These are phyloP conservation scores for Phataginus tetradactyla DNA, from an alignment of 2,797 vertebrate genomes.

Conservation along the genomic window DNA sequence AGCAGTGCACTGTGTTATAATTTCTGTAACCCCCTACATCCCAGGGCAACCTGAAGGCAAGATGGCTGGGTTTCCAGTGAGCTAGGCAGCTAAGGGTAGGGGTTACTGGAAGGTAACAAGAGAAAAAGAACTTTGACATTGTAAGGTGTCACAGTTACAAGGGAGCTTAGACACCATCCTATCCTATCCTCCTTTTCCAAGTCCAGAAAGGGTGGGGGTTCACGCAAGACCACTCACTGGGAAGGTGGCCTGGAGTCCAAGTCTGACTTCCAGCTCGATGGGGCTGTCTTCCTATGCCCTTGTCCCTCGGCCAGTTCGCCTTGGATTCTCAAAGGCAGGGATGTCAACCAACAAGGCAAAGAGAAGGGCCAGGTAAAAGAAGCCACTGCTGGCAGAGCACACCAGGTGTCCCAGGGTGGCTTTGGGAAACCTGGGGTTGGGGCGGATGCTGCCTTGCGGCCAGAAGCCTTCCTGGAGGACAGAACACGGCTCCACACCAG, in stretches of 20 bases:
- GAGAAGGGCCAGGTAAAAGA: background rate
- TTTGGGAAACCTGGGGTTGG: background rate
- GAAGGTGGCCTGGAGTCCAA: background rate
- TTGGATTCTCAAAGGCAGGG: background rate
- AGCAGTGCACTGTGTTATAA: background rate
- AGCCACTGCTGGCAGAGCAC: background rate
- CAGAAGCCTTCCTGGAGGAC: background rate
- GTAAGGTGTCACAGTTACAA: background rate
- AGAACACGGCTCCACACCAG: background rate
- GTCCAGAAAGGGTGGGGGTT: background rate
- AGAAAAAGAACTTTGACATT: background rate
- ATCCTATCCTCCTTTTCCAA: background rate
- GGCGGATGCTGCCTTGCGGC: background rate
- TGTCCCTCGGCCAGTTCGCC: background rate
- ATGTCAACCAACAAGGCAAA: background rate
- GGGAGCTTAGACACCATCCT: background rate
- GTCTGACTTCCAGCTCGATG: background rate
- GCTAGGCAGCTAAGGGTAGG: too few species aligned
- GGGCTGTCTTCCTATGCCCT: background rate
- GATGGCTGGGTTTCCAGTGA: background rate
- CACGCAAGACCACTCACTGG: background rate
- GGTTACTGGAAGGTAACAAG: background rate
- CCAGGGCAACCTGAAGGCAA: background rate
- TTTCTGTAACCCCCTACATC: background rate
- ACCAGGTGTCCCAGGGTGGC: background rate